These are phyloP conservation scores for Catostomus latipinnis DNA, from an alignment of 2,797 vertebrate species.

Conservation along the genomic window DNA sequence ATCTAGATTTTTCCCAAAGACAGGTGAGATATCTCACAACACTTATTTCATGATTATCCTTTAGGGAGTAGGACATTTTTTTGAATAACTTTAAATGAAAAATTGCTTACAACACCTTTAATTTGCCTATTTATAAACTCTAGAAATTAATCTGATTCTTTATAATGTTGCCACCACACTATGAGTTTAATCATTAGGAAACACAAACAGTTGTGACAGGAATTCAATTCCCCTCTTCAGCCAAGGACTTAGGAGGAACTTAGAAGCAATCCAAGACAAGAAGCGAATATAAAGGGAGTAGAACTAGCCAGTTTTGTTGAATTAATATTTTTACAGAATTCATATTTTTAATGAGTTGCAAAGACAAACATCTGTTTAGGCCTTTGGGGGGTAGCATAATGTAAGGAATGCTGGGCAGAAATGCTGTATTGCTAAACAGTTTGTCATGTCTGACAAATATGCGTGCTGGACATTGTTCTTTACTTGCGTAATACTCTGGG, in stretches of 20 bases:
- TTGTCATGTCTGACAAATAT: slow-evolving; percentile 59
- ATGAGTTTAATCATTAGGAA: slow-evolving; percentile 39
- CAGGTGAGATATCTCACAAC: no score
- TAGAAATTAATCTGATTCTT: background rate
- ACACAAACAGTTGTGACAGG: slow-evolving; percentile 32
- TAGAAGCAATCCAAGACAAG: background rate
- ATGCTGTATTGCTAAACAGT: slow-evolving; percentile 56
- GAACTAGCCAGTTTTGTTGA: background rate
- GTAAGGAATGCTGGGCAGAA: slow-evolving; percentile 54
- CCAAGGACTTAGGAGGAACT: background rate
- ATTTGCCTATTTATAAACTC: slow-evolving; percentile 7
- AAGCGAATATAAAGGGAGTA: slow-evolving; percentile 10
- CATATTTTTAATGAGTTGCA: slow-evolving; percentile 38
- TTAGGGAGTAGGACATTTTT: no score
- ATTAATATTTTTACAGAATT: background rate
- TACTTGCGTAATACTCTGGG: slow-evolving; percentile 26
- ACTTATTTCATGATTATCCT: no score
- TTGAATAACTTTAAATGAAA: no score
- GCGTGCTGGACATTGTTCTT: slow-evolving; percentile 42
- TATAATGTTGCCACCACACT: slow-evolving; percentile 6
- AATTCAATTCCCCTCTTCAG: slow-evolving; percentile 16
- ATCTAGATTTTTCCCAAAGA: no score
- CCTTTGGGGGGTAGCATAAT: slow-evolving; percentile 34
- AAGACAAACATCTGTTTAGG: slow-evolving; percentile 61
- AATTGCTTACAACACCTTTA: no score